phyloP scores from a whole-genome alignment of 2,113 vertebrate species.

The Capreolus pygargus region DNA sequence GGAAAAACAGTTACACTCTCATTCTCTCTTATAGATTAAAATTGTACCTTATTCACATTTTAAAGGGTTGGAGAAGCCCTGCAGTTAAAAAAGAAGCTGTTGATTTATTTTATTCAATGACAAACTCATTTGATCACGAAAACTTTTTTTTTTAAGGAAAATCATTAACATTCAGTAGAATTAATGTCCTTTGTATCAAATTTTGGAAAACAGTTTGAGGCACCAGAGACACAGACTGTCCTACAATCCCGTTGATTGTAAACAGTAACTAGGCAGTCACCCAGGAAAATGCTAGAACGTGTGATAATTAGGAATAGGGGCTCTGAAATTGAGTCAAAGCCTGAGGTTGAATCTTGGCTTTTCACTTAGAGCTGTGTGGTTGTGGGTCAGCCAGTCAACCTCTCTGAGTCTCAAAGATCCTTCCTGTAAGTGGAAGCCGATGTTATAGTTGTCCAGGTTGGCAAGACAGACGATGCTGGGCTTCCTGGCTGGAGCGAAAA shows the following conservation, averaged over 20 bases:
- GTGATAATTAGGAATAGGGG: neutral
- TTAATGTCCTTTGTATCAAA: neutral
- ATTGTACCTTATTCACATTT: neutral
- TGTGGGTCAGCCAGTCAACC: neutral
- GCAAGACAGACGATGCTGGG: neutral
- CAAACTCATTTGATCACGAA: neutral
- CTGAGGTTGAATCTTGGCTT: neutral
- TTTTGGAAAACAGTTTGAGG: conserved; percentile 16
- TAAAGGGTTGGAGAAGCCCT: conserved; percentile 3
- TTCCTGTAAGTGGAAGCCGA: neutral
- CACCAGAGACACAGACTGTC: neutral
- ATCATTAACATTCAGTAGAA: neutral
- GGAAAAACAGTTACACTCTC: neutral
- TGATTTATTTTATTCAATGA: neutral
- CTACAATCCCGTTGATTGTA: neutral
- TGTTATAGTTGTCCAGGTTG: neutral
- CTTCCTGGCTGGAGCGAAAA: neutral
- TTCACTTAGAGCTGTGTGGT: neutral
- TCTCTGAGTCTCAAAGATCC: neutral
- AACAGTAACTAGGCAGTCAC: neutral
- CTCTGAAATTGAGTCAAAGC: neutral
- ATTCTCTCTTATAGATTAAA: neutral
- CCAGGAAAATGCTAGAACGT: neutral
- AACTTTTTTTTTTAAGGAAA: neutral
- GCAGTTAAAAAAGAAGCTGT: neutral